phyloP scores from a whole-genome alignment of 1,140 invertebrate species.

The Drosophila willistoni region DNA sequence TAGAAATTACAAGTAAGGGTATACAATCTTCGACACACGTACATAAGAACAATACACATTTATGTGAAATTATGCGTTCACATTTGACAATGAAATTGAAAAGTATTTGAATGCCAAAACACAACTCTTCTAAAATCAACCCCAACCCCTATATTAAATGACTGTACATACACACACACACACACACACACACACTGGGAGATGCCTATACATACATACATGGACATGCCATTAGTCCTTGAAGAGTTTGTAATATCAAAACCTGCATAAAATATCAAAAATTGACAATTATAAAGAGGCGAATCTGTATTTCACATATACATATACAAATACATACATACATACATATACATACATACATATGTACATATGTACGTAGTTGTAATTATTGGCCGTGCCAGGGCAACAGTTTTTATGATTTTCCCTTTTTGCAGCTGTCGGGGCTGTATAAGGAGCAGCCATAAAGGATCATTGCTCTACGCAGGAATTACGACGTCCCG shows the following conservation, averaged over 20 bases:
- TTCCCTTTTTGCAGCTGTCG: constrained; percentile 66
- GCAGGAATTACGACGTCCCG: constrained; percentile 59
- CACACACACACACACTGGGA: not conserved
- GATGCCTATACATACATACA: no score
- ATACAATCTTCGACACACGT: not conserved
- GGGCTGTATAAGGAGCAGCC: constrained; percentile 37
- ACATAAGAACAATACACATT: constrained; percentile 41
- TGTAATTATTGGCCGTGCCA: constrained; percentile 54
- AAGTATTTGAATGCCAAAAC: constrained; percentile 59
- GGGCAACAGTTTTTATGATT: constrained; percentile 68
- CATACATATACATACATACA: not conserved
- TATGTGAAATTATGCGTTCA: no score
- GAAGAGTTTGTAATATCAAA: constrained; percentile 15
- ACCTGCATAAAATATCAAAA: constrained; percentile 22
- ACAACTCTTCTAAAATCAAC: constrained; percentile 43
- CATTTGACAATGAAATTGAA: constrained; percentile 44
- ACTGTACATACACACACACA: constrained; percentile 12
- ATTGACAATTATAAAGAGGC: constrained; percentile 4
- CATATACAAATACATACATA: constrained; percentile 14
- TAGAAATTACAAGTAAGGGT: no score
- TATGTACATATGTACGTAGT: constrained; percentile 18
- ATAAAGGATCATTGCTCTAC: constrained; percentile 72
- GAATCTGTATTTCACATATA: constrained; percentile 11
- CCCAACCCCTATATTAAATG: constrained; percentile 53
- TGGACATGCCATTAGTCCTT: constrained; percentile 8